Conservation (phyloP, 2,888 invertebrate genomes). For the Spialia ferax region DNA sequence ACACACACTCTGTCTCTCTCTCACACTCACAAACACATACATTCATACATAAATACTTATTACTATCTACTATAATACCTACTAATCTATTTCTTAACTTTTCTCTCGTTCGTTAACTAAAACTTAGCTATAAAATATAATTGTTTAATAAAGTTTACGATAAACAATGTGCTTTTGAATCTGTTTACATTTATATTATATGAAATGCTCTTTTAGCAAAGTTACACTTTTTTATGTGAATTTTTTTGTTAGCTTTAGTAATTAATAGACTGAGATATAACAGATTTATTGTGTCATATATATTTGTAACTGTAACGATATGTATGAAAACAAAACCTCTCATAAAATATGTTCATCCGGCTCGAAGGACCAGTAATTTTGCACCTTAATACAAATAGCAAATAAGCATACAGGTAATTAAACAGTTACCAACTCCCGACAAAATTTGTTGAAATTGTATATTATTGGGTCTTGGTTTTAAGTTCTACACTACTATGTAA, state of each 20-base stretch:
- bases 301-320: not conserved
- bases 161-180: not conserved
- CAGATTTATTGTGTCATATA: not conserved
- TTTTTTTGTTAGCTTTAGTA: not conserved
- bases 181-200: not conserved
- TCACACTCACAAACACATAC: not conserved
- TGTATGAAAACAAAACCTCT: not conserved
- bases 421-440: not conserved
- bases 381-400: not conserved
- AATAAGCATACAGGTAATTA: not conserved
- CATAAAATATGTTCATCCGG: not conserved
- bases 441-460: not conserved
- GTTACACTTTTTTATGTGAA: not conserved
- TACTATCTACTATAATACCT: not conserved
- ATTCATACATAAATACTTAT: not conserved
- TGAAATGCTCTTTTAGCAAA: not conserved
- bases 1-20: no score
- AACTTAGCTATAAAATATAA: not conserved
- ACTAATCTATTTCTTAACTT: constrained; percentile 12
- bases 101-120: constrained; percentile 9
- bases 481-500: no score
- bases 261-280: constrained; percentile 3
- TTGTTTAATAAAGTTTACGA: not conserved
- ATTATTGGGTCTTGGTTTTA: no score
- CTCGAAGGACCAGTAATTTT: not conserved